Evolutionary conservation across 1,140 invertebrate species (phyloP).

Genomic region (Drosophila nannoptera): DNA sequence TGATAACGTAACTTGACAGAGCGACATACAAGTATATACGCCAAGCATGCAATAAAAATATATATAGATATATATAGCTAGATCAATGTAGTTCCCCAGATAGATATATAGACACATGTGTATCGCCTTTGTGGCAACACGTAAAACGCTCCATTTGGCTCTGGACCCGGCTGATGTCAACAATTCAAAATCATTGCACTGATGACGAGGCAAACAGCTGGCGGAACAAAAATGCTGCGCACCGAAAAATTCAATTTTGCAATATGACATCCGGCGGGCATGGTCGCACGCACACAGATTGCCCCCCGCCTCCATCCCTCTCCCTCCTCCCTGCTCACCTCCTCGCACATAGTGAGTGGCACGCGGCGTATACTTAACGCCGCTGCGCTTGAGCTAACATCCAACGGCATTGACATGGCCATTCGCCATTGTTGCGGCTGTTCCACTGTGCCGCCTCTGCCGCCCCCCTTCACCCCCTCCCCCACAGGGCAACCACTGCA

Average conservation of each 20-base stretch:
- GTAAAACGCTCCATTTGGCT: constrained; percentile 25
- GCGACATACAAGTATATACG: constrained; percentile 23
- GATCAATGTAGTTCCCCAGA: no score
- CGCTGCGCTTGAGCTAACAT: constrained; percentile 68
- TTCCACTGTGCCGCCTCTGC: constrained; percentile 39
- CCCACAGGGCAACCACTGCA: constrained; percentile 24
- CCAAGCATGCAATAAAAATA: constrained; percentile 39
- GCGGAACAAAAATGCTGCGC: constrained; percentile 54
- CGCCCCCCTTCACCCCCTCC: constrained; percentile 16
- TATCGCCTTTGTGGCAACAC: no score
- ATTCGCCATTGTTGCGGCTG: constrained; percentile 50
- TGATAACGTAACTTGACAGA: constrained; percentile 58
- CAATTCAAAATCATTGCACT: constrained; percentile 74
- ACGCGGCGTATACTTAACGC: constrained; percentile 70
- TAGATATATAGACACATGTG: no score
- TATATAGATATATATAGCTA: constrained; percentile 31
- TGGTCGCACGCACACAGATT: constrained; percentile 30
- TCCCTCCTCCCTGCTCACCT: constrained; percentile 1
- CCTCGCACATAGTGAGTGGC: constrained; percentile 2
- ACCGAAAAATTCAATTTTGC: constrained; percentile 75
- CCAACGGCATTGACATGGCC: constrained; percentile 55
- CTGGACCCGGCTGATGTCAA: constrained; percentile 53
- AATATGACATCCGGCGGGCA: constrained; percentile 70
- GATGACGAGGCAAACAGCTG: constrained; percentile 75
- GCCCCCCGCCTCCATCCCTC: no score